Base-by-base conservation (phyloP, 2,888 invertebrate species). In the Stegana nigrithorax region DNA sequence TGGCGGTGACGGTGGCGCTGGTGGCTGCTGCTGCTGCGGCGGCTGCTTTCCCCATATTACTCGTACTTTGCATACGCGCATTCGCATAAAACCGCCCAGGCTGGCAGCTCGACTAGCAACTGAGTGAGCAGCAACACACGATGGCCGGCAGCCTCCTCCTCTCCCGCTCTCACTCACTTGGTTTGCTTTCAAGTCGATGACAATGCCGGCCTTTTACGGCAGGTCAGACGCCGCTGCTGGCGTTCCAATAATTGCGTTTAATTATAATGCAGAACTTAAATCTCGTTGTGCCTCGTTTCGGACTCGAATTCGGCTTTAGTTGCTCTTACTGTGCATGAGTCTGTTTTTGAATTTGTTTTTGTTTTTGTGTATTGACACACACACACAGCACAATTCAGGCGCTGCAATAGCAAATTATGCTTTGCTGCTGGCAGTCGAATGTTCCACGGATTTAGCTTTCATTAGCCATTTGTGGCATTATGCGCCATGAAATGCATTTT, bases 161-260 rank as follows among this genome's bases (percentile, higher is more conserved):
- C 71, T 75, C 78, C 71, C 78, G 74, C 69, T 69, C 61, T 63
- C 66, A 63, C 64, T 68, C 62, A 62, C 69, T 73, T 36, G 69
- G 68, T 63, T 68, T 62, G 63, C 63, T 63, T 63, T 56, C 68
- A 57, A 50, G 65, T 68, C 68, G 66, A 59, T 68, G 58, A 32
- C 23, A 42, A 27, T 51, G 51, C 27, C 14, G n/a, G 29, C 51
- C 17, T 26, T 45, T 5, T 60, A 63, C 65, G 69, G 65, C 64
- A 64, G 66, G 60, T 42, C 63, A 67, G 57, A 64, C 65, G 67
- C 66, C 60, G 72, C 77, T 73, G 71, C 73, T 71, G 76, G 80
- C 80, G 66, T 78, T 80, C 79, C 78, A 77, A 81, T 82, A 82
- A 81, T 81, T 81, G 80, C 81, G 80, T 81, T 81, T 81, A 81